phyloP scores from a whole-genome alignment of 2,888 invertebrate genomes.

The Pyrrhopygopsis socrates region DNA sequence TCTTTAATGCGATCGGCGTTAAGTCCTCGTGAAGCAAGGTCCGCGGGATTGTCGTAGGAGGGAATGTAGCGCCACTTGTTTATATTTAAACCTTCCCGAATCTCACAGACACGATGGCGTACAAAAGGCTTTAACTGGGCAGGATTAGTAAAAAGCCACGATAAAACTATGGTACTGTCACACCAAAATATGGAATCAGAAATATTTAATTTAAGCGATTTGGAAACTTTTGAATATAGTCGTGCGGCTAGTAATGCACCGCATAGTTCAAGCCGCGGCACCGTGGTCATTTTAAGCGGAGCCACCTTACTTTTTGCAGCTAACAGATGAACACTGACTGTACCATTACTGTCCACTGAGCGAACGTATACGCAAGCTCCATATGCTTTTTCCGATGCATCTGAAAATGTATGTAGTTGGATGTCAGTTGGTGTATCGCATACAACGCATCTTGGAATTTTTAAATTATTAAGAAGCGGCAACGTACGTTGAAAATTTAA shows the following conservation, averaged over 20 bases:
- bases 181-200: conserved; percentile 24
- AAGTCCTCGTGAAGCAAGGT: conserved; percentile 50
- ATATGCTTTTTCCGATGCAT: neutral
- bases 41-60: conserved; percentile 46
- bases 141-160: conserved; percentile 4
- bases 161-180: conserved; percentile 30
- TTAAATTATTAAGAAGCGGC: neutral
- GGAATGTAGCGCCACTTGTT: conserved; percentile 43
- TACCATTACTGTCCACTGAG: neutral
- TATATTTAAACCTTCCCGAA: conserved; percentile 17
- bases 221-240: neutral
- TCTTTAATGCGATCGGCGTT: conserved; percentile 29
- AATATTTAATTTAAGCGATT: neutral
- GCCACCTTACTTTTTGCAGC: neutral
- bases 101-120: conserved; percentile 50
- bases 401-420: neutral
- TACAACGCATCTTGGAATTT: neutral
- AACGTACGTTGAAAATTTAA: neutral
- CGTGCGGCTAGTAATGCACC: conserved; percentile 12
- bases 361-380: neutral
- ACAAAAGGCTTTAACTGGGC: conserved; percentile 62
- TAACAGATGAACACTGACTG: neutral
- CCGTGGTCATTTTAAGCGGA: neutral
- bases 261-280: conserved; percentile 18
- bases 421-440: neutral